Base-by-base conservation (phyloP, 2,888 invertebrate species). In the Pherbina coryleti region DNA sequence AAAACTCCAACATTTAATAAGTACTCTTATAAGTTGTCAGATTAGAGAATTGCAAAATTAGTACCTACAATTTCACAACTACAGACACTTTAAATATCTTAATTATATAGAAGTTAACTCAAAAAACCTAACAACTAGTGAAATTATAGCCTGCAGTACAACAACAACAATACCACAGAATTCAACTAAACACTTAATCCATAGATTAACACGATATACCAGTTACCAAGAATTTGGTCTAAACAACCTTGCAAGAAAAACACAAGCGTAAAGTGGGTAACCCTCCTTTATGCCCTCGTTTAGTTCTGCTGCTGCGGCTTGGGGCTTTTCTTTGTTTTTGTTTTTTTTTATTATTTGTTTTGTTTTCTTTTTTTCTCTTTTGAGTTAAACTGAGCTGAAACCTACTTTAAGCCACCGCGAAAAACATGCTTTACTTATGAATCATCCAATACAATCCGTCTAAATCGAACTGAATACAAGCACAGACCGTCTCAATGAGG, bases 351-450 rank as follows among this genome's bases (percentile, higher is more conserved):
- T 55, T 55, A n/a, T n/a, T n/a, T n/a, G n/a, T n/a, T n/a, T n/a
- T n/a, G 55, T 25, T 25, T 17, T 19, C 22, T 19, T 9, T 17
- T 44, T 44, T 7, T 44, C 11, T 44, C 14, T 60, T 11, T 8
- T 25, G 25, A 28, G 4, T 11, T 28, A 9, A 28, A 28, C 31
- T 34, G 64, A 64, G 5, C n/a, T 64, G 7, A 64, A 64, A 64
- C 64, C 31, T n/a, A 31, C 67, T 37, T 37, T 67, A 49, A 67
- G 19, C 22, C 7, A 25, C n/a, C 25, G 31, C 62, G 5, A 62
- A 62, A 62, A 71, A 55, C 72, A 72, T 72, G 34, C 44, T 37
- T 60, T 25, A 17, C 11, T 44, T 37, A 72, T 72, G 72, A 72
- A 72, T 72, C 72, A 72, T 72, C 57, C 51, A 55, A 28, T 44